Evolutionary conservation across 2,888 invertebrate genomes (phyloP).

Genomic region (Dynastes maya): DNA sequence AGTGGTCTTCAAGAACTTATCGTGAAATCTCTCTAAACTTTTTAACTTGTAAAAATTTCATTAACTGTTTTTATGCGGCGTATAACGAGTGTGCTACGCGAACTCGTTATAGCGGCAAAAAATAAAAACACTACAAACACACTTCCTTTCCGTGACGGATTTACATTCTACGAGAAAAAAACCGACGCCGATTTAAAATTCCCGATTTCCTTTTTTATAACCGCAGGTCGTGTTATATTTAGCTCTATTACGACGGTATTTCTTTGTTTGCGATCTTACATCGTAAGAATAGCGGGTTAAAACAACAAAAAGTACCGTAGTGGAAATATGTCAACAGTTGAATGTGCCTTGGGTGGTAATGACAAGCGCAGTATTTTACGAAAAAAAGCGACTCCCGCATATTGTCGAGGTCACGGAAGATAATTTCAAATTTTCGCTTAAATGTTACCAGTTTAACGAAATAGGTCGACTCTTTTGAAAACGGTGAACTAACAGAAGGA

Average conservation of each 20-base stretch:
- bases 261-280: not conserved
- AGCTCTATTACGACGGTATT: conserved; percentile 16
- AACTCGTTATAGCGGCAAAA: no score
- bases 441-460: conserved; percentile 10
- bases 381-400: not conserved
- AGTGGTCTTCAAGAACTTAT: not conserved
- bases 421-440: conserved; percentile 1
- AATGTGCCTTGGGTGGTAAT: not conserved
- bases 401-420: conserved; percentile 29
- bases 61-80: no score
- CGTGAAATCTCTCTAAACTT: no score
- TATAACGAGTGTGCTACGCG: no score
- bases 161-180: not conserved
- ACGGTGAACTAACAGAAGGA: not conserved
- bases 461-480: not conserved
- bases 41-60: no score
- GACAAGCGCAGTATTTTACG: conserved; percentile 11
- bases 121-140: no score
- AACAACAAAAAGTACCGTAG: not conserved
- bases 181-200: conserved; percentile 4
- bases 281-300: not conserved
- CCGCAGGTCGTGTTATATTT: conserved; percentile 6
- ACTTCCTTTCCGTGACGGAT: not conserved
- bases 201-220: conserved; percentile 5
- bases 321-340: conserved; percentile 13